Conservation (phyloP, 2,888 invertebrate genomes). For the Caradrina clavipalpis region DNA sequence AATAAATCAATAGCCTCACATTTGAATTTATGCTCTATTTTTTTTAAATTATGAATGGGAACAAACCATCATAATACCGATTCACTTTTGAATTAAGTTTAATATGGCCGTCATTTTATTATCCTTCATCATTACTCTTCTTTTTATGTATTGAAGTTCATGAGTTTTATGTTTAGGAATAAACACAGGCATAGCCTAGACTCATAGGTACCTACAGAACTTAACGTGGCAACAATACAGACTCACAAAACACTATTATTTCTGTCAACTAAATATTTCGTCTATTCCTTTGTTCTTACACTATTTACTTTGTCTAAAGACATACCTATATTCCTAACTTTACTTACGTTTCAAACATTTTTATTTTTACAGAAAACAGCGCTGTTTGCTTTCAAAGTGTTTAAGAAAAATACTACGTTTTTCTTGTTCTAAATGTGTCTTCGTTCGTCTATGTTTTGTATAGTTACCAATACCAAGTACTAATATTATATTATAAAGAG, state of each 20-base stretch:
- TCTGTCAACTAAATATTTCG: conserved; percentile 4
- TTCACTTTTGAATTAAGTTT: no score
- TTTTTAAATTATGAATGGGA: no score
- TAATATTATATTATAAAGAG: no score
- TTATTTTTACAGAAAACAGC: conserved; percentile 16
- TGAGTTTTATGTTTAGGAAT: no score
- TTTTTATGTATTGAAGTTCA: no score
- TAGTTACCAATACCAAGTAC: neutral
- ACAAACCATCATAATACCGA: no score
- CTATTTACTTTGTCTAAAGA: conserved; percentile 14
- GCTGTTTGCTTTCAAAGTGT: neutral
- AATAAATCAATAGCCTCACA: no score
- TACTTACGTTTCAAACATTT: conserved; percentile 14
- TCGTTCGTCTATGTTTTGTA: conserved; percentile 15
- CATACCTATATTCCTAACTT: conserved; percentile 1
- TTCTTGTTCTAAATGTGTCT: conserved; percentile 9
- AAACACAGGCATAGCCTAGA: no score
- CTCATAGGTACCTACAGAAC: neutral
- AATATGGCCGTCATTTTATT: no score
- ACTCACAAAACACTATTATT: neutral
- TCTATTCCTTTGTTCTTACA: neutral
- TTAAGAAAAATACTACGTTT: conserved; percentile 16
- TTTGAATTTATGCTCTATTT: no score
- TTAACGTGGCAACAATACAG: neutral
- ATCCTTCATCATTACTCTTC: no score